phyloP scores from a whole-genome alignment of 2,888 invertebrate species.

The Junonia oenone region DNA sequence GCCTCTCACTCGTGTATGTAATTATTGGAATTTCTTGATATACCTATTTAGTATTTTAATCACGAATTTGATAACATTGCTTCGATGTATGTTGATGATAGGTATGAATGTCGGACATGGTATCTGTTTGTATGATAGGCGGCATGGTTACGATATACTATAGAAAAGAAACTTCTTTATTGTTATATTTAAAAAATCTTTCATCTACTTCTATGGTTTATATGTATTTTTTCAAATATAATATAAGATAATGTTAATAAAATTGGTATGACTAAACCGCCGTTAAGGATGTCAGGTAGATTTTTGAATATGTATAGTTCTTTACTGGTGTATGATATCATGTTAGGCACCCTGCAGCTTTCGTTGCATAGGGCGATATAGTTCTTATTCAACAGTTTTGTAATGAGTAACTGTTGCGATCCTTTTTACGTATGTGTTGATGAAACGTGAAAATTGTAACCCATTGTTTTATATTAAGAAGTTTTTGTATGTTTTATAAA shows the following conservation, averaged over 20 bases:
- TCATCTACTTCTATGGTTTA: neutral
- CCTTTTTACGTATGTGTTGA: neutral
- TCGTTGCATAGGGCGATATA: neutral
- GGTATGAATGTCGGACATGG: constrained; percentile 63
- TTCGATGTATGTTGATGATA: constrained; percentile 47
- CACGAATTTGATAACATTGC: constrained; percentile 33
- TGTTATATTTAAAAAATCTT: neutral
- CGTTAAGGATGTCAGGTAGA: neutral
- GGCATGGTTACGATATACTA: constrained; percentile 16
- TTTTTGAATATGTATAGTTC: neutral
- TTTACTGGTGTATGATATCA: neutral
- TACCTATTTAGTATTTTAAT: constrained; percentile 2
- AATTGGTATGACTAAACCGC: neutral
- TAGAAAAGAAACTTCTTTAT: neutral
- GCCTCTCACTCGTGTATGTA: constrained; percentile 23
- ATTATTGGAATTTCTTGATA: constrained; percentile 11
- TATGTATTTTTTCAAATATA: neutral
- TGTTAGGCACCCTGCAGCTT: neutral
- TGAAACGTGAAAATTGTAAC: neutral
- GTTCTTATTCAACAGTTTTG: neutral
- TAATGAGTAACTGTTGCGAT: neutral
- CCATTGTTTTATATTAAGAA: constrained; percentile 22
- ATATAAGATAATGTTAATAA: neutral
- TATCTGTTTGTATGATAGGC: constrained; percentile 33
- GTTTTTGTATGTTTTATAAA: constrained; percentile 35